These are phyloP conservation scores for Dynastes tityus DNA, from an alignment of 2,888 invertebrate genomes.

Conservation along the genomic window DNA sequence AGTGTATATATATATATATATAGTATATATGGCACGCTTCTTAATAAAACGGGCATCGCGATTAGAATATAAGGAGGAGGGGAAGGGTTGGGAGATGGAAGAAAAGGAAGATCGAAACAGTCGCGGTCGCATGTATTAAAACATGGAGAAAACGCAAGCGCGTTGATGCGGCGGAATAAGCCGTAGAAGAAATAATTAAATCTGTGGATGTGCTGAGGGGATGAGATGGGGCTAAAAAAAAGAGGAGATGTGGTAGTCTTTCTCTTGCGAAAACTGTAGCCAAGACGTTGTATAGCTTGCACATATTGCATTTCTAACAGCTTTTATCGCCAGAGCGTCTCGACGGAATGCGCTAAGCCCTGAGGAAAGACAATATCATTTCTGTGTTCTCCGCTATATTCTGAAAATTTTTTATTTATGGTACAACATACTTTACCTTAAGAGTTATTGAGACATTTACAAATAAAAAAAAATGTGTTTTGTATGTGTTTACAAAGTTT, in stretches of 20 bases:
- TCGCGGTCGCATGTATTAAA: conserved; percentile 13
- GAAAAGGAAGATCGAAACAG: background rate
- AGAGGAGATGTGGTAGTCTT: background rate
- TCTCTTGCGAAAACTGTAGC: background rate
- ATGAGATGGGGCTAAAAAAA: background rate
- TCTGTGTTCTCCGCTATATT: too few species aligned
- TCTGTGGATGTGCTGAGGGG: conserved; percentile 1
- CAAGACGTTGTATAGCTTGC: background rate
- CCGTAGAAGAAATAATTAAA: conserved; percentile 35
- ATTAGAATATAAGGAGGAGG: background rate
- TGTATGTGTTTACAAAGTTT: too few species aligned
- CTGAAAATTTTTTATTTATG: too few species aligned
- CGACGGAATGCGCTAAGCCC: background rate
- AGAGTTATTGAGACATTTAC: too few species aligned
- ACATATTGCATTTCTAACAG: conserved; percentile 6
- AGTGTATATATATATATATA: background rate
- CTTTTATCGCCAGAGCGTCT: background rate
- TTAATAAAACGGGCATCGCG: conserved; percentile 11
- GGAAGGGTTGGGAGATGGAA: background rate
- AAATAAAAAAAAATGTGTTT: too few species aligned
- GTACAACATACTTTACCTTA: too few species aligned
- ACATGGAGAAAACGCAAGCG: background rate
- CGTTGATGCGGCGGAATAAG: background rate
- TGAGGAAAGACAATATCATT: background rate
- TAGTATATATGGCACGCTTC: conserved; percentile 5